Evolutionary conservation across 1,140 invertebrate species (phyloP), one percentile per base, ranked within the genome.

Genomic region (Drosophila ananassae): DNA sequence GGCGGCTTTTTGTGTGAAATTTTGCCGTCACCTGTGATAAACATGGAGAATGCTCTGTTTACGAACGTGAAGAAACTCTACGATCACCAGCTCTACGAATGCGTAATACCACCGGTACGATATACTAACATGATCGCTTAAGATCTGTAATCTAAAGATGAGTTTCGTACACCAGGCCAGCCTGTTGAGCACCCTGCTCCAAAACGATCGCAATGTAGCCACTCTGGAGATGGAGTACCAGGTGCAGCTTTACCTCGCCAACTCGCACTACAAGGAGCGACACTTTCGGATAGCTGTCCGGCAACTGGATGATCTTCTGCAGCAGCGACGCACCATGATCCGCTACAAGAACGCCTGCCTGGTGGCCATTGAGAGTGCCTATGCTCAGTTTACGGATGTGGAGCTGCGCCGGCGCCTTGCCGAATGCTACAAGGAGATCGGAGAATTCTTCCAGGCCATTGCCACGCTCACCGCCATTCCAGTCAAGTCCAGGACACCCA

Each of bases 331-430:
- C 22, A 22, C 63, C 0, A 77, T 91, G 77, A 13, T 47, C 12
- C 75, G 89, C 0, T 72, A 71, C 32, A 91, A 91, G 58, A 77
- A 54, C 54, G 59, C 61, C 24, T 69, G 59, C 4, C 34, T 91
- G n/a, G 24, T 63, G 34, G 62, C 62, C 56, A 84, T 91, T 22
- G 91, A 92, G 46, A 67, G 41, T 3, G 64, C 69, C 2, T 82
- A 87, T 47, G 92, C 93, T 54, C 71, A 94, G 17, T 92, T 94
- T 51, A 92, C 92, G 3, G 94, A 94, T 51, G 91, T 92, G 93
- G 96, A 96, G 76, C 93, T 96, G 25, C 96, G 96, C 73, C 96
- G 94, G 80, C 93, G 95, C 74, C 93, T 96, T 13, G 94, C 96
- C 75, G 77, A 94, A 12, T 96, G 96, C 91, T 92, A 95, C 67